A percentile compares a stretch with the other conserved stretches of the same genome.
These are phyloP conservation scores for Drosophila chauvacae DNA, from an alignment of 1,140 invertebrate species.

Conservation along the genomic window DNA sequence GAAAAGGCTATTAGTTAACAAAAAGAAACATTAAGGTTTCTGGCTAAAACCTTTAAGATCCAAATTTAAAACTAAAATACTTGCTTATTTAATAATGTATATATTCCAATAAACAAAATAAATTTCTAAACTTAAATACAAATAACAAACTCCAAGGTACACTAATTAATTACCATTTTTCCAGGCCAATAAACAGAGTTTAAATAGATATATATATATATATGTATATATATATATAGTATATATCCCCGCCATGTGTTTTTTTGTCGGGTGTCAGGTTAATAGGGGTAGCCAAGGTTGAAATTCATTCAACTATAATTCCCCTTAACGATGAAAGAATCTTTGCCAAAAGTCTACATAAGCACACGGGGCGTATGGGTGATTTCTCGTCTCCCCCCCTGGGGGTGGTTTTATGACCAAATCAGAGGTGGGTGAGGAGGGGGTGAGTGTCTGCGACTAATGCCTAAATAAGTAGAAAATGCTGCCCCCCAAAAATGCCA, in stretches of 20 bases:
- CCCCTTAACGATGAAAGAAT: conserved; percentile 25
- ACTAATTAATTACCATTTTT: conserved; percentile 5
- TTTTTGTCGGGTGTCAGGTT: conserved; percentile 5
- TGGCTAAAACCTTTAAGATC: no score
- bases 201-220: not conserved
- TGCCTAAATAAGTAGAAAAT: conserved; percentile 68
- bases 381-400: not conserved
- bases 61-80: not conserved
- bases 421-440: not conserved
- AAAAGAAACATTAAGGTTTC: not conserved
- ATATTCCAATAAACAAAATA: not conserved
- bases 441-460: conserved; percentile 45
- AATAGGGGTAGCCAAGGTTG: conserved; percentile 24
- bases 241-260: not conserved
- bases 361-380: conserved; percentile 19
- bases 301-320: conserved; percentile 35
- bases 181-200: not conserved
- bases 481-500: conserved; percentile 10
- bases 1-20: not conserved
- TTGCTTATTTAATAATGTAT: not conserved
- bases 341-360: conserved; percentile 14
- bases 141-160: no score
- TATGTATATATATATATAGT: not conserved
- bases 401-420: conserved; percentile 10
- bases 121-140: not conserved